phyloP scores from a whole-genome alignment of 2,797 vertebrate species.

The Avahi laniger region DNA sequence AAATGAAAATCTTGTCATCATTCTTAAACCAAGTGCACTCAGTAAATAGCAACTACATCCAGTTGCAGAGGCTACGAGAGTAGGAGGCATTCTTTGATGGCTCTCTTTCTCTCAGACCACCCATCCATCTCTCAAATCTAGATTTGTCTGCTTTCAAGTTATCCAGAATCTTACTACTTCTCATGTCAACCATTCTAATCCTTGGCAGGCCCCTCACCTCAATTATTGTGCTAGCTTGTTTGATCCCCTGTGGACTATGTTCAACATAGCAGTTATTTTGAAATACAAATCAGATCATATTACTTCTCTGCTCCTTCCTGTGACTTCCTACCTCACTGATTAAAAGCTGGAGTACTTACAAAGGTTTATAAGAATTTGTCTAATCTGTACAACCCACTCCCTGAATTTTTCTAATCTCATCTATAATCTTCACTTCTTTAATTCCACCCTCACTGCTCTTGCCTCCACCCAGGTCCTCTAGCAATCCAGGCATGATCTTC shows the following conservation, averaged over 20 bases:
- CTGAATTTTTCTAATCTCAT: not conserved
- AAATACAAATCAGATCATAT: not conserved
- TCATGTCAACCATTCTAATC: not conserved
- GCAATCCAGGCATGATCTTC: not conserved
- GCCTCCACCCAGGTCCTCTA: not conserved
- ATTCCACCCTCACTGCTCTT: not conserved
- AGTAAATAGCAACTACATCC: not conserved
- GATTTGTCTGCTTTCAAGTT: not conserved
- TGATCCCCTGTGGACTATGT: not conserved
- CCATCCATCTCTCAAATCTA: not conserved
- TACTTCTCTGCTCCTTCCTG: not conserved
- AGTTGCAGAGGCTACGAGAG: not conserved
- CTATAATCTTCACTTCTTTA: not conserved
- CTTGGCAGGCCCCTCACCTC: not conserved
- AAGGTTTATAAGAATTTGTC: not conserved
- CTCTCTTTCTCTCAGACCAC: not conserved
- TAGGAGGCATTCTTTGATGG: not conserved
- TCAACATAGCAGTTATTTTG: not conserved
- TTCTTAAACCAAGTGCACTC: not conserved
- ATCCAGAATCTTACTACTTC: not conserved
- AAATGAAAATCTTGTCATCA: not conserved
- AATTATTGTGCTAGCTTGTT: not conserved
- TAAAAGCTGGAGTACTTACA: not conserved
- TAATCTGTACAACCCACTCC: accelerated
- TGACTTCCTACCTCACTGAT: not conserved